phyloP scores from a whole-genome alignment of 2,888 invertebrate species.

The Leptopilina drosophilae region DNA sequence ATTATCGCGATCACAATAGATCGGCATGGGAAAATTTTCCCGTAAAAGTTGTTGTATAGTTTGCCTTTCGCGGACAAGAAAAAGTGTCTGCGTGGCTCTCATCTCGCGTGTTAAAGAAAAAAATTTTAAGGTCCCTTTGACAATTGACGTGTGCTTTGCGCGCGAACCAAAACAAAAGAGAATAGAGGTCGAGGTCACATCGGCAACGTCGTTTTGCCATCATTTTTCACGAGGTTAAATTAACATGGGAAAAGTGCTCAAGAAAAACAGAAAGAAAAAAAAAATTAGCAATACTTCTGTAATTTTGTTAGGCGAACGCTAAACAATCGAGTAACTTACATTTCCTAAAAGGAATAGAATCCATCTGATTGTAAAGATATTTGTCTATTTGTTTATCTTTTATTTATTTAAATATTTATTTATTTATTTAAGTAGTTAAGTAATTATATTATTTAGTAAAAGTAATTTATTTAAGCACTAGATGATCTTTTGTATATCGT shows the following conservation, averaged over 20 bases:
- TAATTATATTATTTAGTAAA: too few relatives aligned
- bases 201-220: constrained; percentile 25
- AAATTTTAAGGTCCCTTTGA: constrained; percentile 46
- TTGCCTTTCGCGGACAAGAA: constrained; percentile 63
- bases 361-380: not conserved
- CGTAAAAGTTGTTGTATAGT: constrained; percentile 61
- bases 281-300: constrained; percentile 31
- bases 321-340: not conserved
- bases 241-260: constrained; percentile 23
- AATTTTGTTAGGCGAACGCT: constrained; percentile 16
- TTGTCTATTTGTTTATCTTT: too few relatives aligned
- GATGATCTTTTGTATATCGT: too few relatives aligned
- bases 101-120: constrained; percentile 55
- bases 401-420: too few relatives aligned
- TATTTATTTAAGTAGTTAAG: too few relatives aligned
- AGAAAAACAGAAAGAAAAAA: not conserved
- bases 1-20: constrained; percentile 67
- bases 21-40: constrained; percentile 73
- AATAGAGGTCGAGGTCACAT: constrained; percentile 63
- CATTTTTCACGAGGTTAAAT: constrained; percentile 19
- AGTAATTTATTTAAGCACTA: too few relatives aligned
- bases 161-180: constrained; percentile 45
- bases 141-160: constrained; percentile 41
- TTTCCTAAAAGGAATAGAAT: not conserved
- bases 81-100: constrained; percentile 52